phyloP scores from a whole-genome alignment of 2,888 invertebrate species.

The Proisotoma minuta region DNA sequence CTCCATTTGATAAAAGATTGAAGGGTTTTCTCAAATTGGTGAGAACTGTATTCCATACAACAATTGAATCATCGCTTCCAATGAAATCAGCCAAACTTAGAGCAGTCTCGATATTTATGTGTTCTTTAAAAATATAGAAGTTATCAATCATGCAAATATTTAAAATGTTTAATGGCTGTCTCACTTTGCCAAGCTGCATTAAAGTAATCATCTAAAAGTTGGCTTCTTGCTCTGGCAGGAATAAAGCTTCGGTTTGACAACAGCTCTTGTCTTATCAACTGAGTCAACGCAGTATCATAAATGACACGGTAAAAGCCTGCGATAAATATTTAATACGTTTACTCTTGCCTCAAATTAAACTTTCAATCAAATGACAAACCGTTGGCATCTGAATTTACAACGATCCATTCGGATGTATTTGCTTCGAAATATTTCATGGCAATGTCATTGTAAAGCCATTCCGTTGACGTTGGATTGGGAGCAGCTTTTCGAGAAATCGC shows the following conservation, averaged over 20 bases:
- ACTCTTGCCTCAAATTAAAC: neutral
- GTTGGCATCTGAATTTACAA: conserved; percentile 38
- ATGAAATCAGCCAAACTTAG: conserved; percentile 25
- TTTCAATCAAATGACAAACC: conserved; percentile 21
- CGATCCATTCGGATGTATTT: conserved; percentile 35
- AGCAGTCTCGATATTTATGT: conserved; percentile 25
- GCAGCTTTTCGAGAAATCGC: conserved; percentile 15
- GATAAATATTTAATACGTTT: conserved; percentile 9
- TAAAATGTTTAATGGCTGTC: neutral
- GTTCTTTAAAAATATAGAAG: conserved; percentile 15
- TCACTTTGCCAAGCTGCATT: conserved; percentile 33
- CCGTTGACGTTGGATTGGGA: neutral
- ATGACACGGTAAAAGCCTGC: conserved; percentile 40
- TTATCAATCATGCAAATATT: neutral
- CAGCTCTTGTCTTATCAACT: conserved; percentile 26
- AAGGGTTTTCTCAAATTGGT: conserved; percentile 25
- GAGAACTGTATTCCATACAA: conserved; percentile 38
- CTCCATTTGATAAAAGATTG: conserved; percentile 20
- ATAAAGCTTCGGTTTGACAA: conserved; percentile 19
- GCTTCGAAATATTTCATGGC: conserved; percentile 25
- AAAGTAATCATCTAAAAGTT: conserved; percentile 43
- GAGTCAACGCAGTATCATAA: conserved; percentile 31
- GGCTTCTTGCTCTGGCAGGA: conserved; percentile 31
- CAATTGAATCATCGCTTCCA: conserved; percentile 22
- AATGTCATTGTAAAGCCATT: conserved; percentile 36